Conservation (phyloP, 2,888 invertebrate genomes). For the Drosophila kambysellisi region DNA sequence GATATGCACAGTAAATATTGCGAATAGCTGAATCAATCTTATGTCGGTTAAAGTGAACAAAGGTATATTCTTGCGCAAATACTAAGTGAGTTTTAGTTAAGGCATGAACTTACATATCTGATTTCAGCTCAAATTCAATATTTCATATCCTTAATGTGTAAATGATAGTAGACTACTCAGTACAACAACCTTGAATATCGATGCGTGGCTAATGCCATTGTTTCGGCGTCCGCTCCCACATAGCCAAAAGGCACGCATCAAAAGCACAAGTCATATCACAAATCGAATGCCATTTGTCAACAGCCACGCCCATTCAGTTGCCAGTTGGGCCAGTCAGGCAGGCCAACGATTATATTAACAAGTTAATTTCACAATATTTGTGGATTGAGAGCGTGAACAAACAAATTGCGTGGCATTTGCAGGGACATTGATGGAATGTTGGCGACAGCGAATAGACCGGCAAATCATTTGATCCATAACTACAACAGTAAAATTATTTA, state of each 20-base stretch:
- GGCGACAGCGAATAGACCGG: conserved; percentile 46
- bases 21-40: neutral
- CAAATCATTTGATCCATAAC: conserved; percentile 54
- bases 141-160: neutral
- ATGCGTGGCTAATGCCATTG: neutral
- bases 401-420: conserved; percentile 66
- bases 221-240: neutral
- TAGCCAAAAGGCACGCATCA: neutral
- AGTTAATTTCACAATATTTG: conserved; percentile 75
- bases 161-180: neutral
- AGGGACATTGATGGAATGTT: conserved; percentile 39
- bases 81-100: neutral
- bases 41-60: neutral
- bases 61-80: too few species aligned
- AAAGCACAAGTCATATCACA: conserved; percentile 14
- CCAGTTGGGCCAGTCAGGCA: conserved; percentile 10
- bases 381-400: conserved; percentile 56
- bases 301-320: conserved; percentile 9
- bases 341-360: conserved; percentile 55
- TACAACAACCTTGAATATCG: neutral
- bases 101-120: neutral
- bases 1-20: neutral
- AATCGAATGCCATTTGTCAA: conserved; percentile 53
- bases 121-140: neutral
- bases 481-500: conserved; percentile 14